Percentiles rank a stretch among this genome's conserved stretches.
Conservation (phyloP, 92 coral and sea anemone species). For the Plumapathes pennacea region DNA sequence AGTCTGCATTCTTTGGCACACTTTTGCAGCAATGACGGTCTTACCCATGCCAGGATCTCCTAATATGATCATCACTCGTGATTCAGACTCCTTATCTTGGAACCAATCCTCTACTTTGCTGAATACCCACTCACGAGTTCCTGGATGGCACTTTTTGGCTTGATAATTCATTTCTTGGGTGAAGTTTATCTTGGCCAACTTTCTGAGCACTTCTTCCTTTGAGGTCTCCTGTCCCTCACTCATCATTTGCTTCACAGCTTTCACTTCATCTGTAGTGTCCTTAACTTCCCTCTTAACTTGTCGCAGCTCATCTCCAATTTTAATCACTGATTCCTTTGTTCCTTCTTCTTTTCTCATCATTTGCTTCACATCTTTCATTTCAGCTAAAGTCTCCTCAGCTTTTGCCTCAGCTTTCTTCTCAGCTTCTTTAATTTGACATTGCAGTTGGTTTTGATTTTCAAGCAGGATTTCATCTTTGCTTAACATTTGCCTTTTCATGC, state of each 20-base stretch:
- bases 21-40: slow-evolving; percentile 21
- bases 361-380: neutral
- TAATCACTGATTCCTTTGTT: neutral
- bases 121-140: slow-evolving; percentile 30
- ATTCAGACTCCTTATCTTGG: neutral
- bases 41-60: slow-evolving; percentile 51
- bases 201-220: neutral
- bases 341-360: neutral
- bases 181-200: slow-evolving; percentile 6
- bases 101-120: slow-evolving; percentile 4
- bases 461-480: too few relatives aligned
- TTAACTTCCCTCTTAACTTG: neutral
- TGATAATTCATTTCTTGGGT: neutral
- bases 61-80: slow-evolving; percentile 19
- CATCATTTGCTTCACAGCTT: neutral
- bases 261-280: neutral
- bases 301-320: neutral
- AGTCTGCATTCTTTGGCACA: slow-evolving; percentile 19
- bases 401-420: too few relatives aligned
- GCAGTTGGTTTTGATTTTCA: too few relatives aligned
- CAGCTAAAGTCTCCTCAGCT: too few relatives aligned
- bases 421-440: too few relatives aligned
- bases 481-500: too few relatives aligned
- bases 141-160: slow-evolving; percentile 1
- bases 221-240: neutral